Conservation (phyloP, 2,888 invertebrate species). For the Opisthograptis luteolata region DNA sequence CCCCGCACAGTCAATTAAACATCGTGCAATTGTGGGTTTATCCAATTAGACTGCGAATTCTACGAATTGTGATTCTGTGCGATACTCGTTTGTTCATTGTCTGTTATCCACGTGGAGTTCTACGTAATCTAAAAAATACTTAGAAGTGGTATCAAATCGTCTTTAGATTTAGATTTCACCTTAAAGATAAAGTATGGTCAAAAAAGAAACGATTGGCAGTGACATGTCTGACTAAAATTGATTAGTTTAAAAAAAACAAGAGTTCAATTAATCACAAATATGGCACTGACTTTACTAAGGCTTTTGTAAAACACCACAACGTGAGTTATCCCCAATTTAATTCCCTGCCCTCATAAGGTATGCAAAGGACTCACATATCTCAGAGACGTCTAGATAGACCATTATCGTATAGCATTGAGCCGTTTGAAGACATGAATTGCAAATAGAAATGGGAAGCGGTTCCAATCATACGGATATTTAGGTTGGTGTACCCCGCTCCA, state of each 20-base stretch:
- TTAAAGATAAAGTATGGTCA: too few relatives aligned
- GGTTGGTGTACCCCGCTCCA: slow-evolving; percentile 57
- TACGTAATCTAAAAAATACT: too few relatives aligned
- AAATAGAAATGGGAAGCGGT: slow-evolving; percentile 59
- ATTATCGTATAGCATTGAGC: slow-evolving; percentile 39
- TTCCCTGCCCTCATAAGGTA: slow-evolving; percentile 32
- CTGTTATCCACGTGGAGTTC: neutral
- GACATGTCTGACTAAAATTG: neutral
- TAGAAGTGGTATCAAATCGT: too few relatives aligned
- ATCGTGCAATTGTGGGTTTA: slow-evolving; percentile 18
- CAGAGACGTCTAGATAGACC: slow-evolving; percentile 32
- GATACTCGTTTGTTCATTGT: neutral
- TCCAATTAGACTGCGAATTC: slow-evolving; percentile 12
- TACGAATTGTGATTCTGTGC: slow-evolving; percentile 1
- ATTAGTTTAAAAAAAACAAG: neutral
- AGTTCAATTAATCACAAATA: too few relatives aligned
- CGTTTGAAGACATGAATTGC: slow-evolving; percentile 61
- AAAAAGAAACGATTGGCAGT: too few relatives aligned
- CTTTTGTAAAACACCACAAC: slow-evolving; percentile 17
- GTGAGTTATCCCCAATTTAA: slow-evolving; percentile 16
- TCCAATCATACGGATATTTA: slow-evolving; percentile 66
- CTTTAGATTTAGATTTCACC: too few relatives aligned
- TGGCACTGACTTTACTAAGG: too few relatives aligned
- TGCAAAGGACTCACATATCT: slow-evolving; percentile 36
- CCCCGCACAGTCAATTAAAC: slow-evolving; percentile 46